Conservation (phyloP, 2,888 invertebrate species). For the Agrotis segetum region DNA sequence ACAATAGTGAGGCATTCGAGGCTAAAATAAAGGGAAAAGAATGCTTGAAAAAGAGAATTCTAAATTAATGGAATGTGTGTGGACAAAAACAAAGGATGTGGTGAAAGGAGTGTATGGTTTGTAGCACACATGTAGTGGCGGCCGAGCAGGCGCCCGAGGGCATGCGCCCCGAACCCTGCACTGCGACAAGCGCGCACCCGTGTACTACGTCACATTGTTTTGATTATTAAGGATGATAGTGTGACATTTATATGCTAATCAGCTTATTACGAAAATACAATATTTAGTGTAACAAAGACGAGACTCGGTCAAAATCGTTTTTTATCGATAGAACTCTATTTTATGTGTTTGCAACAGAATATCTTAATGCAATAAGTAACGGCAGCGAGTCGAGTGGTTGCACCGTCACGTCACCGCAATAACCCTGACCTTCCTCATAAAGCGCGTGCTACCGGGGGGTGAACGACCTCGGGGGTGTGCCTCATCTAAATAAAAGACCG, state of each 20-base stretch:
- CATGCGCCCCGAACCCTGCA: conserved; percentile 83
- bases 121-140: conserved; percentile 66
- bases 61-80: conserved; percentile 42
- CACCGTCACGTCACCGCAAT: conserved; percentile 64
- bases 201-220: conserved; percentile 38
- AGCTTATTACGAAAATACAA: neutral
- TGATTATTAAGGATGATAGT: conserved; percentile 19
- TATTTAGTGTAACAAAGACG: neutral
- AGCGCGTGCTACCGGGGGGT: conserved; percentile 79
- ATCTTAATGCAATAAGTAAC: conserved; percentile 6
- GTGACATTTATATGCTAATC: conserved; percentile 2
- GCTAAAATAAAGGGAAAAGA: conserved; percentile 33
- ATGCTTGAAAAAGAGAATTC: conserved; percentile 44
- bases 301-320: neutral
- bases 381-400: conserved; percentile 16
- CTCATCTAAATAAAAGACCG: conserved; percentile 87
- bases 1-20: conserved; percentile 9
- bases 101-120: conserved; percentile 61
- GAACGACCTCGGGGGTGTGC: conserved; percentile 86
- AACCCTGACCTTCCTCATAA: conserved; percentile 87
- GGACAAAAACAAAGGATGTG: conserved; percentile 62
- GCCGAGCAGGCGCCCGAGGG: conserved; percentile 65
- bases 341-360: neutral
- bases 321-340: neutral
- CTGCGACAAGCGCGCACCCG: conserved; percentile 77